These are phyloP conservation scores for Cataglyphis livida DNA, from an alignment of 2,888 invertebrate genomes.

Conservation along the genomic window DNA sequence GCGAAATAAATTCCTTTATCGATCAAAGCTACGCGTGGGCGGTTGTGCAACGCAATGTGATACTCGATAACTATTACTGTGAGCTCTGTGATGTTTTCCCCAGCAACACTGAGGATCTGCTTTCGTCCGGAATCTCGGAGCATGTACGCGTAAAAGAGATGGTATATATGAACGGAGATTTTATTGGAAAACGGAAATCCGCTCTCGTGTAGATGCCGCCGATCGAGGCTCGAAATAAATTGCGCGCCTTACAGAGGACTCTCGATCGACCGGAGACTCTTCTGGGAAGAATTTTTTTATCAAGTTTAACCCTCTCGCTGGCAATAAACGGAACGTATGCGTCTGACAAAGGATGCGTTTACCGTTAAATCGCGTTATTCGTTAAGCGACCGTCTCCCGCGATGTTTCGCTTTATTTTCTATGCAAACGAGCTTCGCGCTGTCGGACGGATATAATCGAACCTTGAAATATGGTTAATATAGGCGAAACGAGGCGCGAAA, in stretches of 20 bases:
- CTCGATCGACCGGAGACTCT: conserved; percentile 57
- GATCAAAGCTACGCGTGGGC: conserved; percentile 43
- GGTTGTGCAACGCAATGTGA: conserved; percentile 36
- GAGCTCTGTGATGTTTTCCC: conserved; percentile 64
- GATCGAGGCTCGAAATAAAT: conserved; percentile 77
- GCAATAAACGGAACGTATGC: conserved; percentile 42
- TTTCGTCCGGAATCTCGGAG: conserved; percentile 57
- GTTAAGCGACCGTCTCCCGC: conserved; percentile 57
- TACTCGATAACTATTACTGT: conserved; percentile 61
- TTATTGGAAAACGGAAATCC: conserved; percentile 78
- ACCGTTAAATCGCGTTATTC: conserved; percentile 66
- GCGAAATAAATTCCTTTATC: conserved; percentile 66
- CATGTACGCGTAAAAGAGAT: conserved; percentile 56
- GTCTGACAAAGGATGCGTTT: conserved; percentile 68
- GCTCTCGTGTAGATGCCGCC: conserved; percentile 72
- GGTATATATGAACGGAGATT: conserved; percentile 64
- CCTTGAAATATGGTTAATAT: conserved; percentile 38
- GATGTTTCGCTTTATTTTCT: conserved; percentile 77
- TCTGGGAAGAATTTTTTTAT: conserved; percentile 64
- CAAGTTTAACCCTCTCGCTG: neutral
- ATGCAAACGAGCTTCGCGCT: conserved; percentile 76
- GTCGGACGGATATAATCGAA: conserved; percentile 46
- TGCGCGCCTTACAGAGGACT: conserved; percentile 76
- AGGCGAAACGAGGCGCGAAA: neutral
- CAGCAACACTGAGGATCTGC: conserved; percentile 53